These are phyloP conservation scores for Ephydatia muelleri DNA, from an alignment of 37 sponge, comb jelly and placozoan species.

Conservation along the genomic window DNA sequence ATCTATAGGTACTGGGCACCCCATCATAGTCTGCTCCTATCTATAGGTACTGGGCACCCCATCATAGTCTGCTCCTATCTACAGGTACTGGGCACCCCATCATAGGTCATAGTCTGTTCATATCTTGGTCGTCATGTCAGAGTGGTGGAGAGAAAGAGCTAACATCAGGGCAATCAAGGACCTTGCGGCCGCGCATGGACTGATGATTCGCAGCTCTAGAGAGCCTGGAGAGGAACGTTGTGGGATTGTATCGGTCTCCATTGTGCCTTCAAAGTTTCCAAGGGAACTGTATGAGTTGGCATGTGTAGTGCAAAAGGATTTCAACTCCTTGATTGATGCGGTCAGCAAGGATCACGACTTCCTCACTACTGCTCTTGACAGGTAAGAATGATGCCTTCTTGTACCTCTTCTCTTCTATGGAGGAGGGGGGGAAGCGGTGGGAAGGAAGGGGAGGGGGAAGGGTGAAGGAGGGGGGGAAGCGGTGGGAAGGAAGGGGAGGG, in stretches of 20 bases:
- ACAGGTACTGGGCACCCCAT: too few species aligned
- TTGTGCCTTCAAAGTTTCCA: constrained; percentile 53
- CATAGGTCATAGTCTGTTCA: too few species aligned
- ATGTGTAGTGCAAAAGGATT: constrained; percentile 20
- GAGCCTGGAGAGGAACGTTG: not conserved
- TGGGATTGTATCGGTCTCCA: constrained; percentile 19
- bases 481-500: too few species aligned
- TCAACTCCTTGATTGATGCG: constrained; percentile 47
- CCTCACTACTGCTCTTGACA: constrained; percentile 43
- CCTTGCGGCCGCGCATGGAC: constrained; percentile 11
- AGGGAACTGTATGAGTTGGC: constrained; percentile 42
- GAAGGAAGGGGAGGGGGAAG: too few species aligned
- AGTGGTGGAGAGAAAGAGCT: constrained; percentile 18
- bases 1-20: too few species aligned
- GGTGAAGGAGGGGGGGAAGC: too few species aligned
- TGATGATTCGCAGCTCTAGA: constrained; percentile 2
- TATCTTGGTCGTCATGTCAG: not conserved
- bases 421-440: too few species aligned
- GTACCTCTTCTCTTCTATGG: too few species aligned
- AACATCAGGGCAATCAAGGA: constrained; percentile 9
- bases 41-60: too few species aligned
- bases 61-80: too few species aligned
- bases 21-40: too few species aligned
- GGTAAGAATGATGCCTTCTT: too few species aligned
- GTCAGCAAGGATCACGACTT: constrained; percentile 54